A percentile compares a stretch with the other conserved stretches of the same genome.
Conservation (phyloP, 1,140 invertebrate species). For the Microplitis demolitor region DNA sequence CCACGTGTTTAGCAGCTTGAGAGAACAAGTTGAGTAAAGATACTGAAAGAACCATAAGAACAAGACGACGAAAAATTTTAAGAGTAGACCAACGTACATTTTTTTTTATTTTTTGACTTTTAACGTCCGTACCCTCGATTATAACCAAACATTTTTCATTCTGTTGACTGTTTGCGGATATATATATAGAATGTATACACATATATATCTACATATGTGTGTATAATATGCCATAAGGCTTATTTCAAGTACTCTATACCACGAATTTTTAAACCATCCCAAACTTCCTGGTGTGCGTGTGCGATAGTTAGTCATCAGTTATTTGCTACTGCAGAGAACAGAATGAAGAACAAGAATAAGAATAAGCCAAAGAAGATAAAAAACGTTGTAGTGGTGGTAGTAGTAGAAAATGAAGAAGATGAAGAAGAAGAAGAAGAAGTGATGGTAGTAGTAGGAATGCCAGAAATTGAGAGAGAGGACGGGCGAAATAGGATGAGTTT, state of each 20-base stretch:
- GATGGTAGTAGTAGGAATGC: constrained; percentile 3
- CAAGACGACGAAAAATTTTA: neutral
- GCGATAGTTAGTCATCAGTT: neutral
- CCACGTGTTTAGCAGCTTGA: constrained; percentile 50
- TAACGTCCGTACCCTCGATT: neutral
- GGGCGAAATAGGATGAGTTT: constrained; percentile 16
- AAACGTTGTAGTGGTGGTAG: too few species aligned
- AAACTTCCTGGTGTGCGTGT: neutral
- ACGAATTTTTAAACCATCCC: constrained; percentile 9
- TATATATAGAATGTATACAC: too few species aligned
- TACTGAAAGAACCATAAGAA: constrained; percentile 3
- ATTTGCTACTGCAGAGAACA: neutral
- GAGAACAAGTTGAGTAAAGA: neutral
- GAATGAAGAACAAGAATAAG: neutral
- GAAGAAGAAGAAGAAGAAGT: too few species aligned
- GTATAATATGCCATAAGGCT: neutral
- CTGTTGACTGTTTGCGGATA: neutral
- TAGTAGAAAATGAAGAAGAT: too few species aligned
- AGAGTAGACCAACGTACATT: neutral
- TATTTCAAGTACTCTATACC: neutral
- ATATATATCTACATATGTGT: neutral
- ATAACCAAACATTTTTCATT: neutral
- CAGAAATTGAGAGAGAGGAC: neutral
- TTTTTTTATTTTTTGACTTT: neutral
- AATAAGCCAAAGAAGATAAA: too few species aligned